Evolutionary conservation across 2,797 vertebrate genomes (phyloP).

Genomic region (Pipistrellus kuhlii): DNA sequence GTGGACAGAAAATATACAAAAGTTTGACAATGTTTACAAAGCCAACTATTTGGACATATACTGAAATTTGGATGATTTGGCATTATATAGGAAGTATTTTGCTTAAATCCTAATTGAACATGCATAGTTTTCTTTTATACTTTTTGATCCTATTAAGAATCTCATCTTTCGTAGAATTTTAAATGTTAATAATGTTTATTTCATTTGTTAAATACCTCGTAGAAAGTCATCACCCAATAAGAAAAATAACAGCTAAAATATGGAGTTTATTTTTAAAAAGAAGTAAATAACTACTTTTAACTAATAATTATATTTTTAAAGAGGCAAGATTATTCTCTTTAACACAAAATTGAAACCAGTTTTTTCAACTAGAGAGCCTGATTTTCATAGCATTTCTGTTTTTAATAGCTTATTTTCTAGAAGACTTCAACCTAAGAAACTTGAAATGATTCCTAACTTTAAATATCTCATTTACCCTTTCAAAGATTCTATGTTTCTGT

Average conservation of each 20-base stretch:
- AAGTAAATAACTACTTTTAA: neutral
- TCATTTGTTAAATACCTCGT: slow-evolving; percentile 30
- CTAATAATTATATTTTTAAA: slow-evolving; percentile 42
- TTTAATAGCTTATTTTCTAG: slow-evolving; percentile 57
- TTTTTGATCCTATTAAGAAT: slow-evolving; percentile 54
- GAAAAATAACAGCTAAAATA: slow-evolving; percentile 25
- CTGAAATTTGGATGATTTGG: slow-evolving; percentile 40
- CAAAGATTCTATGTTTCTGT: slow-evolving; percentile 39
- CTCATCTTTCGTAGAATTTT: slow-evolving; percentile 14
- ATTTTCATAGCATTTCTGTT: slow-evolving; percentile 35
- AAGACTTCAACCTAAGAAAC: slow-evolving; percentile 69
- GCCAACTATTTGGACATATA: neutral
- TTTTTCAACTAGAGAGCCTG: neutral
- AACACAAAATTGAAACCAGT: neutral
- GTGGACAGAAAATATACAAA: slow-evolving; percentile 26
- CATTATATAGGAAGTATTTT: slow-evolving; percentile 26
- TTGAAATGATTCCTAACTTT: slow-evolving; percentile 79
- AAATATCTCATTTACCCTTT: slow-evolving; percentile 1
- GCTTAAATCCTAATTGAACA: slow-evolving; percentile 26
- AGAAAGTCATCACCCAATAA: slow-evolving; percentile 33
- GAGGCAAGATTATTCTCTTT: neutral
- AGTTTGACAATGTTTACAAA: slow-evolving; percentile 43
- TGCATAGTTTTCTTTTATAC: neutral
- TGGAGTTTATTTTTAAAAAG: slow-evolving; percentile 42
- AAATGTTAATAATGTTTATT: slow-evolving; percentile 51